These are phyloP conservation scores for Drosophila kokeensis DNA, from an alignment of 2,888 invertebrate species.

Conservation along the genomic window DNA sequence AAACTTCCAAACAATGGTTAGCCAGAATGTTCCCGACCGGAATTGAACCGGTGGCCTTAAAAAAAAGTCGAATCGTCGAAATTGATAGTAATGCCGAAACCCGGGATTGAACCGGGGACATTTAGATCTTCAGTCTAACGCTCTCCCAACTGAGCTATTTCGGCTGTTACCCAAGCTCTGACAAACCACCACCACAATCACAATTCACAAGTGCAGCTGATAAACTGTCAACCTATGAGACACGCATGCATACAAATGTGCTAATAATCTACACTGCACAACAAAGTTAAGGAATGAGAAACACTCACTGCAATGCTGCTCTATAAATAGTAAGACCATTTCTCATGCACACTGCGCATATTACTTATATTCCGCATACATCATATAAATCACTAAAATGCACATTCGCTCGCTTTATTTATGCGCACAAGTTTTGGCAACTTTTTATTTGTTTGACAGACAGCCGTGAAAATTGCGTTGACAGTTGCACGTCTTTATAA, in stretches of 20 bases:
- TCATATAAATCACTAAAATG: constrained; percentile 31
- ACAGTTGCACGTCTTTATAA: constrained; percentile 62
- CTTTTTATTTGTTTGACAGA: constrained; percentile 46
- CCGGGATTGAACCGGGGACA: constrained; percentile 91
- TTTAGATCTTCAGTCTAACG: constrained; percentile 92
- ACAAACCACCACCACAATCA: too few relatives aligned
- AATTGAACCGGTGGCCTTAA: constrained; percentile 47
- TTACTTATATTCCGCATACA: constrained; percentile 18
- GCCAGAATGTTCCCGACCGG: constrained; percentile 36
- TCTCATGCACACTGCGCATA: background rate
- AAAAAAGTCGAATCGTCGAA: too few relatives aligned
- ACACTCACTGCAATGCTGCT: background rate
- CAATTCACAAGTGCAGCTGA: background rate
- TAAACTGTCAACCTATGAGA: background rate
- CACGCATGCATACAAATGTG: background rate
- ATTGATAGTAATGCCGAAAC: too few relatives aligned
- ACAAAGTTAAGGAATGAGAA: background rate
- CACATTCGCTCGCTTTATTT: constrained; percentile 14
- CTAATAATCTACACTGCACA: constrained; percentile 4
- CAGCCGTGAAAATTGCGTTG: constrained; percentile 53
- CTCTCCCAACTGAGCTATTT: constrained; percentile 94
- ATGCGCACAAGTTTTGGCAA: constrained; percentile 32
- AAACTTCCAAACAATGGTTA: too few relatives aligned
- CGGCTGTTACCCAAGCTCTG: constrained; percentile 84
- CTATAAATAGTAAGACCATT: constrained; percentile 39